Evolutionary conservation across 1,140 invertebrate genomes (phyloP).

Genomic region (Globodera rostochiensis): DNA sequence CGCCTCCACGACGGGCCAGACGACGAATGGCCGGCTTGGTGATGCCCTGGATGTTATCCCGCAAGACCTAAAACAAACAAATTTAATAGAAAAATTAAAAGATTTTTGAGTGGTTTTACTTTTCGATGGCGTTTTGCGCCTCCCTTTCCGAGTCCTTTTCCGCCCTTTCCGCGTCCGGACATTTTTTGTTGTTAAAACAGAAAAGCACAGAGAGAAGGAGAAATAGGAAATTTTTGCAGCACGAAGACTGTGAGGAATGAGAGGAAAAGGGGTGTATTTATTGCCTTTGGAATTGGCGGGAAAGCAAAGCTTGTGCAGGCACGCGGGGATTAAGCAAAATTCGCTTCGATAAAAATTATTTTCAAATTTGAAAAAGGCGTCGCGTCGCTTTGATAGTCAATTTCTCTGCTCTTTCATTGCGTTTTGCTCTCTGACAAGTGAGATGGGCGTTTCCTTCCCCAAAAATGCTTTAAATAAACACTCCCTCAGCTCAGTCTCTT

Average conservation of each 20-base stretch:
- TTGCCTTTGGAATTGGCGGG: no score
- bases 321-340: no score
- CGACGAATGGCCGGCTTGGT: conserved; percentile 74
- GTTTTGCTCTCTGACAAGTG: no score
- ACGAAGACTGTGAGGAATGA: background rate
- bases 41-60: conserved; percentile 75
- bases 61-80: conserved; percentile 63
- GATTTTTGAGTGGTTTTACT: conserved; percentile 74
- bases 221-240: no score
- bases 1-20: conserved; percentile 76
- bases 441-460: no score
- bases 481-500: no score
- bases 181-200: conserved; percentile 23
- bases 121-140: conserved; percentile 75
- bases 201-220: background rate
- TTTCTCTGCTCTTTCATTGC: no score
- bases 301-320: no score
- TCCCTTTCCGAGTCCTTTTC: conserved; percentile 74
- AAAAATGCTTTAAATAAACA: no score
- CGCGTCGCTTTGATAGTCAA: no score
- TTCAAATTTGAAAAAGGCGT: no score
- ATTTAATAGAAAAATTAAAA: conserved; percentile 52
- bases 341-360: no score
- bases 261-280: background rate
- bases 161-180: conserved; percentile 72